Conservation (phyloP, 2,888 invertebrate genomes). For the Hymenopus coronatus region DNA sequence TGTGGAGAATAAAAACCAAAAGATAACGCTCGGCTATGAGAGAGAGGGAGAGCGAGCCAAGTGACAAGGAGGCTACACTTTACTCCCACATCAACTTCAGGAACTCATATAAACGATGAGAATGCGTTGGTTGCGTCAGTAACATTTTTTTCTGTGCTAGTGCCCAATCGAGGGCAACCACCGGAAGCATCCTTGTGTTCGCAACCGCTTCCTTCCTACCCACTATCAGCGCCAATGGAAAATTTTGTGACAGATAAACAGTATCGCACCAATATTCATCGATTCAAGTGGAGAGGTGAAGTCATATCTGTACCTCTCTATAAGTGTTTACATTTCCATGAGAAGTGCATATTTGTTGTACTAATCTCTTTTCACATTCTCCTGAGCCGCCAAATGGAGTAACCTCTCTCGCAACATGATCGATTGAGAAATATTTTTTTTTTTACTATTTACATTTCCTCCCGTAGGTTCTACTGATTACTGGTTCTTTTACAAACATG, state of each 20-base stretch:
- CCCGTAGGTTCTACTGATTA: no score
- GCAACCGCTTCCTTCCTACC: background rate
- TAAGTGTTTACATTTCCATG: no score
- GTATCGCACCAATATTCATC: background rate
- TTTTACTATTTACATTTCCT: no score
- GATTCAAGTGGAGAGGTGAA: no score
- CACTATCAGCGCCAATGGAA: background rate
- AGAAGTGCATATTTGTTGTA: no score
- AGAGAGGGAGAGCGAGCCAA: background rate
- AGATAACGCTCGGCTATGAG: background rate
- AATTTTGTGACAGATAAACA: background rate
- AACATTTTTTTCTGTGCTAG: background rate
- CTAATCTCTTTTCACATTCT: no score
- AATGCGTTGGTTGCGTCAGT: background rate
- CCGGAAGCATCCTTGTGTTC: background rate
- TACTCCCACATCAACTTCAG: background rate
- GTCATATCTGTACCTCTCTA: no score
- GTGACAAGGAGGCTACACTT: background rate
- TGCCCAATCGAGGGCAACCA: background rate
- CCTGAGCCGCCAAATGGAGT: no score
- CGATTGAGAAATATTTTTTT: no score
- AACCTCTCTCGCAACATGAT: no score
- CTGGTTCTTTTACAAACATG: no score
- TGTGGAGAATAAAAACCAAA: background rate
- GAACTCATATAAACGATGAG: background rate